Base-by-base conservation (phyloP, 2,888 invertebrate genomes). In the Scaptomyza tumidula region DNA sequence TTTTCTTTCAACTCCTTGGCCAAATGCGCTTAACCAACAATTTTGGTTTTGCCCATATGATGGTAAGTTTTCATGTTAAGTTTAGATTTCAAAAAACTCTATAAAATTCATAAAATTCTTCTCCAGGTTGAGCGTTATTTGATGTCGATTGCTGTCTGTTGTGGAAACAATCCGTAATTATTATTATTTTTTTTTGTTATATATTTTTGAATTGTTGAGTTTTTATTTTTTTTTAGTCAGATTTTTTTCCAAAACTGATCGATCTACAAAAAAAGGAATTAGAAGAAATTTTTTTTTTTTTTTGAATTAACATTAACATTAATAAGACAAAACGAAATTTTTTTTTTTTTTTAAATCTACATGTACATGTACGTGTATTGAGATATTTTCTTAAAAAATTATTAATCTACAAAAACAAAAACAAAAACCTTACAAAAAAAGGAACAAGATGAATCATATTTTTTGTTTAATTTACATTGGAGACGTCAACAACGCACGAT, bases 11-110 rank as follows among this genome's bases (percentile, higher is more conserved):
- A 14, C 31, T 87, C 2, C 19, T 65, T 14, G 37, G 50, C 44
- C 35, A 46, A 1, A 29, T 80, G 10, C 65, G 57, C 3, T 16
- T 11, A 7, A 48, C 54, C 2, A 10, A 1, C 2, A 49, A 44
- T 7, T 61, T 67, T 3, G 43, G 48, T 11, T 14, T 2, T 9
- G 56, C 80, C 11, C 45, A 45, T 33, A 78, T 85, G 85, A 72
- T 55, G 86, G 87, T 76, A 24, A 4, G 52, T n/a, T 14, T 6
- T 6, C 2, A 2, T n/a, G 2, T n/a, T 6, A 6, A 5, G 2
- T n/a, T n/a, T n/a, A 0, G 6, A 6, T 37, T 13, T 6, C 13
- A 13, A 5, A 4, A 13, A 35, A 19, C 19, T 19, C 19, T 19
- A 19, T 19, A 19, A 13, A 13, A 6, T 37, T 11, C 6, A 37